Evolutionary conservation across 2,797 vertebrate genomes (phyloP).

Genomic region (Lagorchestes hirsutus): DNA sequence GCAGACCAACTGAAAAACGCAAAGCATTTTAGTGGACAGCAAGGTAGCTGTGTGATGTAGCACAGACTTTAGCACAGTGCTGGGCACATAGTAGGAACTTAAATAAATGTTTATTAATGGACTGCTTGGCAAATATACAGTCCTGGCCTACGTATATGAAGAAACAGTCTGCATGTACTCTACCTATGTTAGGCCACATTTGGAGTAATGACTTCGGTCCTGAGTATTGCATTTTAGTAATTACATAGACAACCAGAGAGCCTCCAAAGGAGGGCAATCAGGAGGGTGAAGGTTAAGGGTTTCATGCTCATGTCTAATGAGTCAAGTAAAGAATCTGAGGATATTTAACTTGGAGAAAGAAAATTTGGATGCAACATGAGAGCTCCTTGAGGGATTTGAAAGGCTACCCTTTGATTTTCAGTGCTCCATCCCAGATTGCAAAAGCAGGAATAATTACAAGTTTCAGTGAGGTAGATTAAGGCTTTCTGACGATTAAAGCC

Average conservation of each 20-base stretch:
- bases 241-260: background rate
- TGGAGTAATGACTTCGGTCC: background rate
- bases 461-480: background rate
- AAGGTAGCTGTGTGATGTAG: background rate
- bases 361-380: background rate
- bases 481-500: background rate
- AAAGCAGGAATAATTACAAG: background rate
- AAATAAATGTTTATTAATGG: background rate
- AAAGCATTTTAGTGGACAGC: background rate
- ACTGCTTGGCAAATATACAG: background rate
- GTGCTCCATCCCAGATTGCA: background rate
- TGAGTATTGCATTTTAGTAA: background rate
- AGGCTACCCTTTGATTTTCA: background rate
- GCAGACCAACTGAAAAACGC: background rate
- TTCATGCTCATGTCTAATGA: background rate
- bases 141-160: background rate
- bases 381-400: background rate
- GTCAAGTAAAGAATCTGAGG: background rate
- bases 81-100: background rate
- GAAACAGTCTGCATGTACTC: background rate
- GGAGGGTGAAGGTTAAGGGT: background rate
- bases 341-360: background rate
- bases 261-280: background rate
- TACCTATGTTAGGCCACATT: background rate
- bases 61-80: background rate